phyloP scores from a whole-genome alignment of 2,888 invertebrate species.

The Drosophila imparisetae region DNA sequence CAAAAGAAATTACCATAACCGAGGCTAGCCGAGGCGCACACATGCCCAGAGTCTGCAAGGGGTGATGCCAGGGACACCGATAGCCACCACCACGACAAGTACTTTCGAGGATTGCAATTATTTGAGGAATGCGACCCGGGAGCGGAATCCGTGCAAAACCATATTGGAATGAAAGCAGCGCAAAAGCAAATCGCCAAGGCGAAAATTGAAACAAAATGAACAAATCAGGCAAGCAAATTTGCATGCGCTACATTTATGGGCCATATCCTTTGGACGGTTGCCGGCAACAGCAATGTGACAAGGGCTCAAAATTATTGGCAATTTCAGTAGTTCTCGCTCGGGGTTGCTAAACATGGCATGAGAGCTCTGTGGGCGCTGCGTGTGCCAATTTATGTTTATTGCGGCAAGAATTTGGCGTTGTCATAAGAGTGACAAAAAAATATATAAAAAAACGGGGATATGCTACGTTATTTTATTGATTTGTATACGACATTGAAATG shows the following conservation, averaged over 20 bases:
- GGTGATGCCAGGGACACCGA: constrained; percentile 14
- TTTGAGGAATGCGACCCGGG: constrained; percentile 65
- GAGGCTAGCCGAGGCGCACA: constrained; percentile 34
- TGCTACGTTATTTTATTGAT: neutral
- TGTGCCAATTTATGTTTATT: constrained; percentile 79
- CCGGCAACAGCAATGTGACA: constrained; percentile 28
- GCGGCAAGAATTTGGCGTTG: constrained; percentile 73
- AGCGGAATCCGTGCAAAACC: constrained; percentile 48
- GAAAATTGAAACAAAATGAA: constrained; percentile 83
- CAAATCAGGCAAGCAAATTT: constrained; percentile 83
- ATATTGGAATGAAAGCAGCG: constrained; percentile 58
- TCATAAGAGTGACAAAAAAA: constrained; percentile 68
- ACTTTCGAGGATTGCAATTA: constrained; percentile 66
- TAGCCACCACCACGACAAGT: constrained; percentile 31
- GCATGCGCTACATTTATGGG: constrained; percentile 83
- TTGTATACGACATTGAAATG: constrained; percentile 17
- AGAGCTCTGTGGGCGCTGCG: constrained; percentile 19
- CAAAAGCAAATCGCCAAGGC: constrained; percentile 56
- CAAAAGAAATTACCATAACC: constrained; percentile 69
- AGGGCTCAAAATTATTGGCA: constrained; percentile 72
- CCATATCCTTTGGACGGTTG: constrained; percentile 13
- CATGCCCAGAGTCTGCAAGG: constrained; percentile 39
- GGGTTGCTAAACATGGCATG: constrained; percentile 39
- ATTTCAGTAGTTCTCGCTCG: constrained; percentile 50
- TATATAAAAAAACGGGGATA: neutral